phyloP scores from a whole-genome alignment of 2,113 vertebrate genomes.

The Ictalurus punctatus region DNA sequence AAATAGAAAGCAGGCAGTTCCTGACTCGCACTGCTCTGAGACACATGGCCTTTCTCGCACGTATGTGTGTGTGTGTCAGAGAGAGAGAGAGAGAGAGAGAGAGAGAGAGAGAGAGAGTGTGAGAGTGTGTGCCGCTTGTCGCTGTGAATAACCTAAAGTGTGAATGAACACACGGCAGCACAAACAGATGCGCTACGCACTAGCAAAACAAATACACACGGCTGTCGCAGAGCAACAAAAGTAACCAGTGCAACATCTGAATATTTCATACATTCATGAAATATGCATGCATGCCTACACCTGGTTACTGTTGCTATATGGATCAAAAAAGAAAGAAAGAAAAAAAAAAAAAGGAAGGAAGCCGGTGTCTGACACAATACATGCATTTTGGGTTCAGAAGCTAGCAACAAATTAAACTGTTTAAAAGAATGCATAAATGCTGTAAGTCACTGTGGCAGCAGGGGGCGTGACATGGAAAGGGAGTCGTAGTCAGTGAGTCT shows the following conservation, averaged over 20 bases:
- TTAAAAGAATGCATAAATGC: not conserved
- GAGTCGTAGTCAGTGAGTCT: not conserved
- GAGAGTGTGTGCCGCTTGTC: conserved; percentile 63
- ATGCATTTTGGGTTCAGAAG: not conserved
- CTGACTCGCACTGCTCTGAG: conserved; percentile 41
- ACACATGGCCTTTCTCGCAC: conserved; percentile 56
- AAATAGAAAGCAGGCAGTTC: conserved; percentile 28
- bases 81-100: not conserved
- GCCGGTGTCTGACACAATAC: not conserved
- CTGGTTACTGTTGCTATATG: not conserved
- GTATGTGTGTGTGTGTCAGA: conserved; percentile 50
- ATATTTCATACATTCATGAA: not conserved
- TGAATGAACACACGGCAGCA: conserved; percentile 3
- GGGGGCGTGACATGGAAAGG: not conserved
- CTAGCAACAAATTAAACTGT: not conserved
- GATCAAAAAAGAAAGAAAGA: not conserved
- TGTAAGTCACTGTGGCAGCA: not conserved
- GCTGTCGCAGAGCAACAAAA: not conserved
- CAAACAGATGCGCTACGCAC: not conserved
- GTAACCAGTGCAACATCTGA: not conserved
- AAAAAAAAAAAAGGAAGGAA: too few species aligned
- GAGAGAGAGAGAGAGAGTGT: conserved; percentile 42
- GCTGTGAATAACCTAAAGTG: conserved; percentile 76
- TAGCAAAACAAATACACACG: conserved; percentile 7
- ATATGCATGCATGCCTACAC: not conserved